Evolutionary conservation across 2,797 vertebrate species (phyloP).

Genomic region (Labeo calbasu): DNA sequence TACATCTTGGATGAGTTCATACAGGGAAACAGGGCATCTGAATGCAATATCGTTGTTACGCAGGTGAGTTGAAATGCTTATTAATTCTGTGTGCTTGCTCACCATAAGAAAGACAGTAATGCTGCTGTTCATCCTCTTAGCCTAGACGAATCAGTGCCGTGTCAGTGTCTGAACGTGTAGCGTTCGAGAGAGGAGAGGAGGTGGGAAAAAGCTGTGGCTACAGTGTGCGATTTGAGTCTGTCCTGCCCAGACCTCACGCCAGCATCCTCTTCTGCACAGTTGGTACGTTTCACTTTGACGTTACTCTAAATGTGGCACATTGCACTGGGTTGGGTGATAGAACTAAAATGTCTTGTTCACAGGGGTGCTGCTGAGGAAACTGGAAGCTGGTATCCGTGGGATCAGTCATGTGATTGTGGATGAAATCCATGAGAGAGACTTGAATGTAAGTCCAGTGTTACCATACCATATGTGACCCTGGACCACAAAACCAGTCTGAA

Average conservation of each 20-base stretch:
- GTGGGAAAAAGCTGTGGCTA: slow-evolving; percentile 95
- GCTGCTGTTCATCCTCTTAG: slow-evolving; percentile 67
- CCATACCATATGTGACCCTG: neutral
- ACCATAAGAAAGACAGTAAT: neutral
- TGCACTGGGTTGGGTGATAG: neutral
- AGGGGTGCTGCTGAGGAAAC: slow-evolving; percentile 94
- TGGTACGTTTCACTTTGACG: slow-evolving; percentile 75
- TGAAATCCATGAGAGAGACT: slow-evolving; percentile 96
- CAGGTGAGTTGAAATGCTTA: slow-evolving; percentile 80
- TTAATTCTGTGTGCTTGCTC: neutral
- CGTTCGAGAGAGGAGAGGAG: slow-evolving; percentile 89
- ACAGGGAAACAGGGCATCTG: slow-evolving; percentile 77
- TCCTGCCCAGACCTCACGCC: slow-evolving; percentile 92
- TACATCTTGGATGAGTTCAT: slow-evolving; percentile 92
- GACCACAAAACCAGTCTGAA: too few species aligned
- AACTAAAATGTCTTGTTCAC: slow-evolving; percentile 16
- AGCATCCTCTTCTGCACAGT: slow-evolving; percentile 96
- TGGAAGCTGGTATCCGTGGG: slow-evolving; percentile 93
- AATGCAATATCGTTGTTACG: slow-evolving; percentile 96
- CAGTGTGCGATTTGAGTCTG: slow-evolving; percentile 94
- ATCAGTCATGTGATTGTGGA: slow-evolving; percentile 98
- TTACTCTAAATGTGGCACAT: neutral
- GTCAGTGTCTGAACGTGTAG: slow-evolving; percentile 92
- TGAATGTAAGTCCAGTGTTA: slow-evolving; percentile 85
- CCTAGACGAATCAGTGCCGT: slow-evolving; percentile 95